These are phyloP conservation scores for Numida meleagris DNA, from an alignment of 2,113 vertebrate species.

Conservation along the genomic window DNA sequence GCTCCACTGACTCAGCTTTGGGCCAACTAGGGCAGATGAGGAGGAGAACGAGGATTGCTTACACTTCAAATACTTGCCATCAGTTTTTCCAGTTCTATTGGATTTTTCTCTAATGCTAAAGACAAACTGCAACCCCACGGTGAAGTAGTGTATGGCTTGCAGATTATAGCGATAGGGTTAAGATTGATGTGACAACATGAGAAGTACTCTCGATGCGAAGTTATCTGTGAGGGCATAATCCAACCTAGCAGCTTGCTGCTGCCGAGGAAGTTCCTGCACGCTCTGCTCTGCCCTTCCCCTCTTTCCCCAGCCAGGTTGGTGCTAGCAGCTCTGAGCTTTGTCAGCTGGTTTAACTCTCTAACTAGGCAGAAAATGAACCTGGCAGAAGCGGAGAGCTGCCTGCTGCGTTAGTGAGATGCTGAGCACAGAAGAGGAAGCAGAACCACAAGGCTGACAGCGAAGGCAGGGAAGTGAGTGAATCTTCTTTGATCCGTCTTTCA, in stretches of 20 bases:
- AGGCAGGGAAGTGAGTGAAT: neutral
- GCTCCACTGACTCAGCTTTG: neutral
- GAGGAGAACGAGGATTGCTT: neutral
- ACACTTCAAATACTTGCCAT: neutral
- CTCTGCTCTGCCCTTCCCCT: neutral
- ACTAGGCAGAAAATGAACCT: neutral
- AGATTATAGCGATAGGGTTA: neutral
- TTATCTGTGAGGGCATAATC: neutral
- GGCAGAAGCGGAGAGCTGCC: neutral
- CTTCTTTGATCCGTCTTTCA: neutral
- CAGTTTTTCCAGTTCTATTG: neutral
- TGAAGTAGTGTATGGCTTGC: too few relatives aligned
- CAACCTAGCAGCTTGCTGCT: neutral
- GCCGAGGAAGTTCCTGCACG: neutral
- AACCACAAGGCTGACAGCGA: rapidly evolving
- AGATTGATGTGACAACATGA: neutral
- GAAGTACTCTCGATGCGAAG: neutral
- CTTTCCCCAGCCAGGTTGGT: neutral
- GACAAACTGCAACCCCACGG: neutral
- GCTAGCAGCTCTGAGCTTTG: neutral
- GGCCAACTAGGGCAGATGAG: neutral
- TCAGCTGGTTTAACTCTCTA: neutral
- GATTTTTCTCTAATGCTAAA: neutral
- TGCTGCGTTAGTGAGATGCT: neutral
- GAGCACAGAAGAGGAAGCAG: neutral